Evolutionary conservation across 2,888 invertebrate species (phyloP).

Genomic region (Clitarchus hookeri): DNA sequence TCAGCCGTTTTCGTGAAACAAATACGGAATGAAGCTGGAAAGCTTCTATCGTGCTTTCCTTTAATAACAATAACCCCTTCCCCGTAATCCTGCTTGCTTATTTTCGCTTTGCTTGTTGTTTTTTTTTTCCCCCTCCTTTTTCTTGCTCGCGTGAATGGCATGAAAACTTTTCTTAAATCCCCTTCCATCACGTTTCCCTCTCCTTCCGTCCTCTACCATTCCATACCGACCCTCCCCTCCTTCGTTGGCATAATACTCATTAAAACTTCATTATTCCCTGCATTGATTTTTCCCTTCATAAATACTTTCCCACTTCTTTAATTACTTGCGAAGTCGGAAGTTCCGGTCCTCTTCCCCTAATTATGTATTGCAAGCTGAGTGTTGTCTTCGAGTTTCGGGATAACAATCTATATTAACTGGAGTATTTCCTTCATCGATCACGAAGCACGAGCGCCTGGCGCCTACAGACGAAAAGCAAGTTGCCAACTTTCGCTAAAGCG

Average conservation of each 20-base stretch:
- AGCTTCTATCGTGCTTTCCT: not conserved
- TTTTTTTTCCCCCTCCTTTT: not conserved
- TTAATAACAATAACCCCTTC: not conserved
- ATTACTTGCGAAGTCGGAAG: conserved; percentile 20
- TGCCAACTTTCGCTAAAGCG: not conserved
- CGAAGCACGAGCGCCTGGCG: not conserved
- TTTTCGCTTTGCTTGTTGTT: not conserved
- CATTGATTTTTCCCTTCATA: conserved; percentile 17
- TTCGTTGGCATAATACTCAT: conserved; percentile 11
- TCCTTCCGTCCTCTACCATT: not conserved
- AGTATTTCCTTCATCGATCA: conserved; percentile 3
- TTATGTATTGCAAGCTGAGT: conserved; percentile 22
- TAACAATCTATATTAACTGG: not conserved
- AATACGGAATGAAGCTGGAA: not conserved
- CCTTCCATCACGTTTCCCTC: not conserved
- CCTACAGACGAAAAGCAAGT: not conserved
- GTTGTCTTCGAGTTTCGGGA: not conserved
- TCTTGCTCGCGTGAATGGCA: not conserved
- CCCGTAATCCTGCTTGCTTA: not conserved
- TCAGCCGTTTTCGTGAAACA: not conserved
- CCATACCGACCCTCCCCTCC: not conserved
- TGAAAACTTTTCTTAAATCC: not conserved
- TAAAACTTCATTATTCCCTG: conserved; percentile 23
- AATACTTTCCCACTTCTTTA: conserved; percentile 20
- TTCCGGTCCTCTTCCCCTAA: conserved; percentile 15